Evolutionary conservation across 2,113 vertebrate species (phyloP).

Genomic region (Onychorhynchus coronatus): DNA sequence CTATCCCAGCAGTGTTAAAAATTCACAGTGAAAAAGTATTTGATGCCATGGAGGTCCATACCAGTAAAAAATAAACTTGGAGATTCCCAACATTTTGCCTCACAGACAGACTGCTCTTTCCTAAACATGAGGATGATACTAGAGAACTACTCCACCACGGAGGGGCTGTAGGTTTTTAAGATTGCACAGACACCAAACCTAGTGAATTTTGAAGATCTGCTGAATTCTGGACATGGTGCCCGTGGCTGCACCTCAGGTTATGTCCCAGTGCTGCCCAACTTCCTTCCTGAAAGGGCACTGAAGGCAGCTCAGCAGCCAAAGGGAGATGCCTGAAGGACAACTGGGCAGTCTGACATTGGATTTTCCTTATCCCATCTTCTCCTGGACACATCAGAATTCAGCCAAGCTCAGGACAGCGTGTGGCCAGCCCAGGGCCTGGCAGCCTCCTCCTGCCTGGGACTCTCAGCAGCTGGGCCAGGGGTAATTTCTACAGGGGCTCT

Average conservation of each 20-base stretch:
- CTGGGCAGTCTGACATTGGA: neutral
- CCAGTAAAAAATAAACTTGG: neutral
- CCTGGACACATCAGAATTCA: neutral
- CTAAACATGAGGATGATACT: rapidly evolving
- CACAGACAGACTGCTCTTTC: neutral
- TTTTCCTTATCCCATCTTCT: neutral
- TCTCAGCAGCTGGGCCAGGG: neutral
- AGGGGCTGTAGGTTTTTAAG: neutral
- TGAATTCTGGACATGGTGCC: neutral
- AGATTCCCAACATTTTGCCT: neutral
- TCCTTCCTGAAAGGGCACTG: neutral
- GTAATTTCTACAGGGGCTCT: neutral
- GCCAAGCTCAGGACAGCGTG: rapidly evolving
- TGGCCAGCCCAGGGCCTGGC: neutral
- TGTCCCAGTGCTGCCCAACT: neutral
- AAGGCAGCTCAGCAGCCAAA: neutral
- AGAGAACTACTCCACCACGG: neutral
- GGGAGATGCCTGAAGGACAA: neutral
- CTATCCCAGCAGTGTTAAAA: neutral
- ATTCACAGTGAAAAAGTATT: neutral
- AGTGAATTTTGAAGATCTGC: neutral
- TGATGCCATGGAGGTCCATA: neutral
- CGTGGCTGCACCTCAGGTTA: neutral
- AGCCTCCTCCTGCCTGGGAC: neutral
- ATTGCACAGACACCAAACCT: neutral